phyloP scores from a whole-genome alignment of 64 coral and sea anemone species.

The Stichodactyla helianthus region DNA sequence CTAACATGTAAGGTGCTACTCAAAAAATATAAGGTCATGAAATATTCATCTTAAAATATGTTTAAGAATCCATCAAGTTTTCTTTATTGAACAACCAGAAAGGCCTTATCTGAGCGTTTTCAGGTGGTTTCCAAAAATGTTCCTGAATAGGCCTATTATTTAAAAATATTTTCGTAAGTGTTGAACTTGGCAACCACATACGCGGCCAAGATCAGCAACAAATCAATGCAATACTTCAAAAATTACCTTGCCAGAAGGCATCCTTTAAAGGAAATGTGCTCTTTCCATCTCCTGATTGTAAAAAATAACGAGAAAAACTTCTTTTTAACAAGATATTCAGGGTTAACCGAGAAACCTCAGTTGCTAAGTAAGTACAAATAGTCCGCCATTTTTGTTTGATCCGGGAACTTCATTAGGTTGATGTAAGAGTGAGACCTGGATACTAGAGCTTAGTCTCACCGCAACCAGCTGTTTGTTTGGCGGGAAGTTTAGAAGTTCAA shows the following conservation, averaged over 20 bases:
- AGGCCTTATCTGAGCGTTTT: not conserved
- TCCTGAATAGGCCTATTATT: not conserved
- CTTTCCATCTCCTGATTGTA: not conserved
- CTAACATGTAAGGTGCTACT: too few relatives aligned
- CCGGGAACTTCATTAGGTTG: not conserved
- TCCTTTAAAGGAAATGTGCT: constrained; percentile 22
- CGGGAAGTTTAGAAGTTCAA: not conserved
- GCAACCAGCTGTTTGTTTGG: not conserved
- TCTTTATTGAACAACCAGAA: not conserved
- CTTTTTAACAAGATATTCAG: not conserved
- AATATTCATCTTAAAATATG: too few relatives aligned
- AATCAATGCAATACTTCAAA: not conserved
- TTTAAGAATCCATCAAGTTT: too few relatives aligned
- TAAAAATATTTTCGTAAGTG: not conserved
- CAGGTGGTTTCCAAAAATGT: not conserved
- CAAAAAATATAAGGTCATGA: too few relatives aligned
- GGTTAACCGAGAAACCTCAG: constrained; percentile 16
- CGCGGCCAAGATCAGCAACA: not conserved
- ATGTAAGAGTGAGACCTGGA: not conserved
- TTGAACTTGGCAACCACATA: constrained; percentile 21
- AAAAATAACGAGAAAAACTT: not conserved
- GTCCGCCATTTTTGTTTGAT: constrained; percentile 52
- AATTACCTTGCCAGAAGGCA: constrained; percentile 63
- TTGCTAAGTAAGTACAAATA: constrained; percentile 60
- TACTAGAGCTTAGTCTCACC: not conserved